Percentiles rank a stretch among this genome's conserved stretches.
Evolutionary conservation across 2,888 invertebrate genomes (phyloP).

Genomic region (Mystacides longicornis): DNA sequence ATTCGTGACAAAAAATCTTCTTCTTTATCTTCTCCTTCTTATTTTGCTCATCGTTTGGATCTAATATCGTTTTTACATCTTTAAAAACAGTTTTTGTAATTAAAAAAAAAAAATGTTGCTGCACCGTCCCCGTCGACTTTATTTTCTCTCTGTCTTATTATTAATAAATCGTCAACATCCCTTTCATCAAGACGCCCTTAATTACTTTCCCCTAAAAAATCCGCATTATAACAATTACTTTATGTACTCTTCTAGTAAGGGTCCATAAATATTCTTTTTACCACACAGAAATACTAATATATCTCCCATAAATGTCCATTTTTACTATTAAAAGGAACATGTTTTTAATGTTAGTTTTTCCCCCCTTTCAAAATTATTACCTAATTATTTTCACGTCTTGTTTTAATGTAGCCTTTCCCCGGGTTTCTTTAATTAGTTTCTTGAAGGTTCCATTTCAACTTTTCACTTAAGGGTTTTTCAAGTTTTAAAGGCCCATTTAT

Average conservation of each 20-base stretch:
- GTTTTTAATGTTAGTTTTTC: not conserved
- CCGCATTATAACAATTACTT: not conserved
- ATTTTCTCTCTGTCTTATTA: not conserved
- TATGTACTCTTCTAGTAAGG: not conserved
- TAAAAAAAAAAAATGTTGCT: too few species aligned
- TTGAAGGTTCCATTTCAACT: too few species aligned
- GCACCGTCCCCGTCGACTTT: too few species aligned
- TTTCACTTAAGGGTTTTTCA: too few species aligned
- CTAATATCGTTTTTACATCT: too few species aligned
- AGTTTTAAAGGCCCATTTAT: too few species aligned
- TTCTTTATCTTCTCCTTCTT: too few species aligned
- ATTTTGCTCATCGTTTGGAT: too few species aligned
- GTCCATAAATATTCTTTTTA: not conserved
- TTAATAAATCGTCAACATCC: not conserved
- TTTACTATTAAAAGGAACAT: slow-evolving; percentile 1
- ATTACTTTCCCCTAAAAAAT: not conserved
- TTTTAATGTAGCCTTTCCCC: not conserved
- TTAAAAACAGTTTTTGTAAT: too few species aligned
- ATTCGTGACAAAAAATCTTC: too few species aligned
- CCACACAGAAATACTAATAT: not conserved
- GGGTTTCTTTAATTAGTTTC: not conserved
- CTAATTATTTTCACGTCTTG: not conserved
- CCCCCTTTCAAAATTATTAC: not conserved
- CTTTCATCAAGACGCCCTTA: not conserved
- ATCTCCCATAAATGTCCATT: not conserved